These are phyloP conservation scores for Ageneiosus marmoratus DNA, from an alignment of 2,113 vertebrate species.

Conservation along the genomic window DNA sequence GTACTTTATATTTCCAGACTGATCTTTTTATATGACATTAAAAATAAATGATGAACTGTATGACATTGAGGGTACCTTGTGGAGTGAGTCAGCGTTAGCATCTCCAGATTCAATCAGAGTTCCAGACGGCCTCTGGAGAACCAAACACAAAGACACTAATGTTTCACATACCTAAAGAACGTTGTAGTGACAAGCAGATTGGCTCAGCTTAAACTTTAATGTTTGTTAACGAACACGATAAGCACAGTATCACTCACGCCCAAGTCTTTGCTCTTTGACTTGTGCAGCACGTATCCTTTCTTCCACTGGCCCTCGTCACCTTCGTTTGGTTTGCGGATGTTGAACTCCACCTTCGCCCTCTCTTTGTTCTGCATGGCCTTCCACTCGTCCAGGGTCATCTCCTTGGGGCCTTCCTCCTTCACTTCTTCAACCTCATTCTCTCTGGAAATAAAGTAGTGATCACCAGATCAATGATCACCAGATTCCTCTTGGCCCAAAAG, in stretches of 20 bases:
- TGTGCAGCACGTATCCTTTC: slow-evolving; percentile 97
- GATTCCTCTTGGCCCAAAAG: background rate
- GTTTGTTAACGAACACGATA: background rate
- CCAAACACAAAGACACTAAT: background rate
- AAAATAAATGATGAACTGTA: background rate
- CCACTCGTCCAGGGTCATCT: slow-evolving; percentile 99
- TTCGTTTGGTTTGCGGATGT: slow-evolving; percentile 97
- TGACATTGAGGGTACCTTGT: slow-evolving; percentile 36
- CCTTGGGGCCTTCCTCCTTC: slow-evolving; percentile 97
- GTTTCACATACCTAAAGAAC: background rate
- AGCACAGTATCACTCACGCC: background rate
- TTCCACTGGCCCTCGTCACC: slow-evolving; percentile 88
- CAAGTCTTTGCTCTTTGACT: slow-evolving; percentile 95
- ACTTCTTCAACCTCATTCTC: slow-evolving; percentile 97
- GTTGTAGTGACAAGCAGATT: background rate
- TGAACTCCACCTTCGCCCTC: slow-evolving; percentile 94
- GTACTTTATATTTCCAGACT: background rate
- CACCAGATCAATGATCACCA: background rate
- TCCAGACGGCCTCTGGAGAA: slow-evolving; percentile 44
- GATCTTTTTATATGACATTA: background rate
- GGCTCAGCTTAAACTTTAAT: no score
- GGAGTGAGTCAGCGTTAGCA: slow-evolving; percentile 44
- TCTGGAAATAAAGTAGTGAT: slow-evolving; percentile 61
- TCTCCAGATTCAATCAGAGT: slow-evolving; percentile 55
- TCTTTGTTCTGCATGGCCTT: slow-evolving; percentile 98